Evolutionary conservation across 2,888 invertebrate species (phyloP), one percentile per base, ranked within the genome.

Genomic region (Oxytorus armatus): DNA sequence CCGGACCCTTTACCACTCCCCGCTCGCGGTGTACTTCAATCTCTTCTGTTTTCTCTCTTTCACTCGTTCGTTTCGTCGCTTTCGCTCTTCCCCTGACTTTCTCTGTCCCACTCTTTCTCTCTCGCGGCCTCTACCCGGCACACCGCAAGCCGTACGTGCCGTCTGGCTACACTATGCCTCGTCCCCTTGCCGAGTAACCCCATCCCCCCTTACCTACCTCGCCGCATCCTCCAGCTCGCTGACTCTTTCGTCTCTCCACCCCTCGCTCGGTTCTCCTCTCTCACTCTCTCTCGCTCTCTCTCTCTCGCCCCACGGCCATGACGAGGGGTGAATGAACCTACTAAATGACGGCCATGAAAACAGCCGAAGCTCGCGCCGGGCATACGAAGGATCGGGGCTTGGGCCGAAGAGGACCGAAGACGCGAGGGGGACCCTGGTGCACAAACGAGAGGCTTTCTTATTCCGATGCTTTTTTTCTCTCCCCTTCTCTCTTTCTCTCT

Each of bases 311-410:
- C 82, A 82, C 82, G 86, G 86, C 86, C 88, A 88, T 87, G 86
- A 88, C 88, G 85, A 89, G 90, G 90, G 92, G 92, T 92, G 92
- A 92, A 92, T 88, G 91, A 92, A 92, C 92, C 91, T 89, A 92
- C 92, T 90, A 92, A 92, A 92, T 92, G 91, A 92, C 92, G 92
- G 91, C 92, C 92, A 92, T 92, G 92, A 92, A 92, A 92, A 92
- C 92, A 91, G 90, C 90, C 91, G 89, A 91, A 90, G 90, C 90
- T 86, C 85, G 89, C 76, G 87, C 75, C 77, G 78, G 84, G 63
- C 73, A 51, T 86, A 88, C 89, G 89, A 89, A 90, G 89, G 88
- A 90, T 89, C 88, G 89, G 88, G 86, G 85, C 85, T 85, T 86
- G 84, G n/a, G 86, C 86, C 87, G 84, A 88, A 86, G 87, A 86